Percentiles rank a stretch among this genome's conserved stretches.
Evolutionary conservation across 30 jellyfish, hydroid and myxozoan species (phyloP).

Genomic region (Rhopilema esculentum): DNA sequence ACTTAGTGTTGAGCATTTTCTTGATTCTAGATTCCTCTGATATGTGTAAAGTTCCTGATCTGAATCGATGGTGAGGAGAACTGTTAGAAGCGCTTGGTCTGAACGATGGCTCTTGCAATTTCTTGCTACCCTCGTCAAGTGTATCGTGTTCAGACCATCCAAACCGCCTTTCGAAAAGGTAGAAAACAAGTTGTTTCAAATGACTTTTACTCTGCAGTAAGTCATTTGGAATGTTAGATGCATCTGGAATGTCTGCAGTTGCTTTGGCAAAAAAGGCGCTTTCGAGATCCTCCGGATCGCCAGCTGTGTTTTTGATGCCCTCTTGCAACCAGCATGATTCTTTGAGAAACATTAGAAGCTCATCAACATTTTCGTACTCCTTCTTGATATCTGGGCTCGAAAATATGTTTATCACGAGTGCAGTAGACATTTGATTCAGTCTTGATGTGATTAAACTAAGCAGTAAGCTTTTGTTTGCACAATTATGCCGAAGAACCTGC

Average conservation of each 20-base stretch:
- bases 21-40: constrained; percentile 44
- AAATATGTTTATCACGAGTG: not conserved
- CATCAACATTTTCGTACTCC: constrained; percentile 24
- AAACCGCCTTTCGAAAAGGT: constrained; percentile 69
- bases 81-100: not conserved
- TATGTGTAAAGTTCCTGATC: constrained; percentile 17
- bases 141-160: constrained; percentile 76
- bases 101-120: not conserved
- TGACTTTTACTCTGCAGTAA: not conserved
- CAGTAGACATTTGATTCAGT: not conserved
- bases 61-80: constrained; percentile 6
- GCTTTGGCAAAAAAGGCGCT: constrained; percentile 31
- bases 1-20: constrained; percentile 31
- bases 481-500: not conserved
- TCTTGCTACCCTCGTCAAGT: not conserved
- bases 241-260: not conserved
- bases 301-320: not conserved
- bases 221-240: constrained; percentile 29
- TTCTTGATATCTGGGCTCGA: not conserved
- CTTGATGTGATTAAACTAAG: not conserved
- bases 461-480: not conserved
- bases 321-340: constrained; percentile 8
- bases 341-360: constrained; percentile 3
- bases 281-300: constrained; percentile 36
- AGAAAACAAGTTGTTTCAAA: constrained; percentile 37